Evolutionary conservation across 2,888 invertebrate species (phyloP), one percentile per base, ranked within the genome.

Genomic region (Limnephilus rhombicus): DNA sequence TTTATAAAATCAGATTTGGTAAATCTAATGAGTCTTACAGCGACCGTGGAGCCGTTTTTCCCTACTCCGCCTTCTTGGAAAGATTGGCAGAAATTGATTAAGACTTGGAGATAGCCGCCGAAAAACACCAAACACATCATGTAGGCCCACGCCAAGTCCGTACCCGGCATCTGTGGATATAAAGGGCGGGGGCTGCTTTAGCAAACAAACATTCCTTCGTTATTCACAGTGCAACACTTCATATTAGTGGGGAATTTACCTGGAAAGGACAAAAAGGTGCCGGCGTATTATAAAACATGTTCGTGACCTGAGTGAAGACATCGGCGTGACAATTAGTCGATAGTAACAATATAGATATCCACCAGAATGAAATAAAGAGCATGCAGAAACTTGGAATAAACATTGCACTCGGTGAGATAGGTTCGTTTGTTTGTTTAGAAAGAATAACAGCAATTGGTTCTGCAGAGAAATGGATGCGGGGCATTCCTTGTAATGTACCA

Each of bases 41-140:
- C 99, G 95, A 99, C 98, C 94, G 99, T 98, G 94, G 99, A 99
- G 96, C 99, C 99, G 96, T 99, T 99, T 96, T 99, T 99, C 95
- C 99, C 99, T 95, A 98, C 98, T 95, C 99, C 99, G 95, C 99
- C 98, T 95, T 96, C 96, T 94, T 97, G 97, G 96, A 98, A 97
- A 94, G 97, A 97, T 95, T 97, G 96, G 95, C 96, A 96, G 97
- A 98, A 98, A 95, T 96, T 96, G 95, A 97, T 95, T 95, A 97
- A 96, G 95, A 97, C 97, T 95, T 96, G 96, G 94, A 96, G 94
- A 95, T 97, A 97, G 94, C 97, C 97, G 94, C 96, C 95, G 95
- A 96, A 96, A 95, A 97, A 96, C 94, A 96, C 94, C 94, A 95
- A 94, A 94, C 96, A 95, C 94, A 95, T 95, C 94, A 94, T 94